phyloP scores from a whole-genome alignment of 2,113 vertebrate genomes.

The Peromyscus polionotus region DNA sequence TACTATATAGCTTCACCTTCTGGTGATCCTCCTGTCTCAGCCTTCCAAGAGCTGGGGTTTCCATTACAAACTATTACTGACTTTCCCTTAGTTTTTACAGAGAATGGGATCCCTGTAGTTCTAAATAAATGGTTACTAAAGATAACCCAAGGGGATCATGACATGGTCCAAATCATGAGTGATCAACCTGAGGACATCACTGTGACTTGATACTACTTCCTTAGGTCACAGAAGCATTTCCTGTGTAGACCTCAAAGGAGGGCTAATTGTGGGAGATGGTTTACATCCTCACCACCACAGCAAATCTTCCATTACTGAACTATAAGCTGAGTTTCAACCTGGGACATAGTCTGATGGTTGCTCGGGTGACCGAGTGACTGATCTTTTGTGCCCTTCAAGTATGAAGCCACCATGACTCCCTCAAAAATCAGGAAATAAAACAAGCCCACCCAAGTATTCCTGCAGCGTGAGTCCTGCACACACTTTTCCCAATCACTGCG shows the following conservation, averaged over 20 bases:
- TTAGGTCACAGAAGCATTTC: not conserved
- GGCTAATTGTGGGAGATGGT: not conserved
- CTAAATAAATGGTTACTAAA: not conserved
- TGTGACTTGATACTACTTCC: not conserved
- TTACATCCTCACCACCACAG: not conserved
- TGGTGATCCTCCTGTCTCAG: not conserved
- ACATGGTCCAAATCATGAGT: not conserved
- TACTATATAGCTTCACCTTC: not conserved
- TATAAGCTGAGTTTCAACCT: not conserved
- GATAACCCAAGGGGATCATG: not conserved
- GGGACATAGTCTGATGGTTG: not conserved
- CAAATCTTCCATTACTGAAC: not conserved
- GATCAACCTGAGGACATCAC: not conserved
- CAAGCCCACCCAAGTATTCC: not conserved
- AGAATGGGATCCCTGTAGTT: not conserved
- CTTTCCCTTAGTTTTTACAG: not conserved
- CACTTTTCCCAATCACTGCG: not conserved
- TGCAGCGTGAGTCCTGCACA: not conserved
- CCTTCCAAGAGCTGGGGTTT: not conserved
- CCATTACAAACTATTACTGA: not conserved
- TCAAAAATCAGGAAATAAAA: not conserved
- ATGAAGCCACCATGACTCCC: not conserved
- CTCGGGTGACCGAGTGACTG: not conserved
- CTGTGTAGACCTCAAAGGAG: not conserved
- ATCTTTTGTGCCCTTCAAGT: not conserved